These are phyloP conservation scores for Pollenia labialis DNA, from an alignment of 2,888 invertebrate species.

Conservation along the genomic window DNA sequence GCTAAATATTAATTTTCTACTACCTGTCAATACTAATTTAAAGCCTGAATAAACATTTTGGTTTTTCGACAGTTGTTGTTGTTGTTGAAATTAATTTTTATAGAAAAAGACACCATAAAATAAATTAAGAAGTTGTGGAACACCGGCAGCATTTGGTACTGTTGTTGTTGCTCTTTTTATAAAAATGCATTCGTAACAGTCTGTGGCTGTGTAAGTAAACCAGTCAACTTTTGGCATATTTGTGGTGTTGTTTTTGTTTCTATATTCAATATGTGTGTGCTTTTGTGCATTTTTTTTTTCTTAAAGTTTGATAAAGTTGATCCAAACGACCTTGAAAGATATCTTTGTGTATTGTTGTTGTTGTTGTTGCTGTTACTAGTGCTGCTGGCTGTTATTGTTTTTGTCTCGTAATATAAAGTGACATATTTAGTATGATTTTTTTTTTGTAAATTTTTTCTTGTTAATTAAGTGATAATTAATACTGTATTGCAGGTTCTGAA, in stretches of 20 bases:
- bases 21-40: conserved; percentile 66
- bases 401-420: conserved; percentile 61
- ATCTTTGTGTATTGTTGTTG: conserved; percentile 31
- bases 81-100: neutral
- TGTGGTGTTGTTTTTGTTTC: conserved; percentile 32
- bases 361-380: conserved; percentile 16
- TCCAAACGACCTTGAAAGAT: conserved; percentile 72
- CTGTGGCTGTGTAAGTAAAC: conserved; percentile 36
- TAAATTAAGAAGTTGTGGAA: conserved; percentile 47
- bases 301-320: conserved; percentile 63
- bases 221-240: conserved; percentile 48
- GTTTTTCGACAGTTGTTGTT: neutral
- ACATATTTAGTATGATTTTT: conserved; percentile 58
- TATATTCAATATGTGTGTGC: neutral
- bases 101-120: neutral
- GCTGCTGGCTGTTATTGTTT: conserved; percentile 38
- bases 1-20: conserved; percentile 22
- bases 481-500: conserved; percentile 37
- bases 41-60: conserved; percentile 54
- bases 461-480: conserved; percentile 31
- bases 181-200: neutral
- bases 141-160: conserved; percentile 54
- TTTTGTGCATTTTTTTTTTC: conserved; percentile 23
- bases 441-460: conserved; percentile 23
- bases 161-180: neutral